Percentiles rank a stretch among this genome's conserved stretches.
Conservation (phyloP, 2,888 invertebrate genomes). For the Nomada hirtipes region DNA sequence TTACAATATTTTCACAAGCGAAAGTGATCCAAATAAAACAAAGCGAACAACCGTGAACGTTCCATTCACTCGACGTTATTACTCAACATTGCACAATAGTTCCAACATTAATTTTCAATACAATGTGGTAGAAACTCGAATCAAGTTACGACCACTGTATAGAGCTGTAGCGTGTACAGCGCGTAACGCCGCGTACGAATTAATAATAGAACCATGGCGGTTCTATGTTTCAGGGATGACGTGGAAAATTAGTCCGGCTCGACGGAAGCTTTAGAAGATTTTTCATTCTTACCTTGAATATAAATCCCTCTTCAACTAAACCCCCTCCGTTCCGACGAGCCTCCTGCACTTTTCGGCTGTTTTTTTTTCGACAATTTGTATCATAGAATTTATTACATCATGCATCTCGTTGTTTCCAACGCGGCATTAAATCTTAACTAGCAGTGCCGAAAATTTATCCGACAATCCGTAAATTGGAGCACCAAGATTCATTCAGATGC, state of each 20-base stretch:
- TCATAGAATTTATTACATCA: constrained; percentile 35
- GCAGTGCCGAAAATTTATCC: constrained; percentile 30
- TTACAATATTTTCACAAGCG: too few relatives aligned
- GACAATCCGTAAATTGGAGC: constrained; percentile 3
- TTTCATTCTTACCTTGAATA: constrained; percentile 63
- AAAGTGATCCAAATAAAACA: too few relatives aligned
- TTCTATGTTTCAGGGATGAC: constrained; percentile 68
- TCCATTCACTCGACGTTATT: constrained; percentile 42
- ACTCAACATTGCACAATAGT: constrained; percentile 58
- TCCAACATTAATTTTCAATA: constrained; percentile 64
- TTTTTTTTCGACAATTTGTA: constrained; percentile 42
- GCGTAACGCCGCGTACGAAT: constrained; percentile 64
- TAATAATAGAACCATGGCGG: constrained; percentile 69
- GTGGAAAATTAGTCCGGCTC: constrained; percentile 66
- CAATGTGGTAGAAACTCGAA: constrained; percentile 65
- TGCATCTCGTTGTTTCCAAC: constrained; percentile 14
- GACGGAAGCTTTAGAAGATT: constrained; percentile 61
- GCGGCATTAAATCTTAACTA: constrained; percentile 29
- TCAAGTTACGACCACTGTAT: constrained; percentile 60
- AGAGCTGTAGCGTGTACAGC: constrained; percentile 54
- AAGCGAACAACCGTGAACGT: neutral
- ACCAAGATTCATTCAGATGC: neutral
- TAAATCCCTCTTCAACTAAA: constrained; percentile 55
- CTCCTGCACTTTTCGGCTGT: constrained; percentile 1
- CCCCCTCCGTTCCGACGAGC: constrained; percentile 1